A percentile compares a stretch with the other conserved stretches of the same genome.
Evolutionary conservation across 2,888 invertebrate species (phyloP).

Genomic region (Melinaea marsaeus): DNA sequence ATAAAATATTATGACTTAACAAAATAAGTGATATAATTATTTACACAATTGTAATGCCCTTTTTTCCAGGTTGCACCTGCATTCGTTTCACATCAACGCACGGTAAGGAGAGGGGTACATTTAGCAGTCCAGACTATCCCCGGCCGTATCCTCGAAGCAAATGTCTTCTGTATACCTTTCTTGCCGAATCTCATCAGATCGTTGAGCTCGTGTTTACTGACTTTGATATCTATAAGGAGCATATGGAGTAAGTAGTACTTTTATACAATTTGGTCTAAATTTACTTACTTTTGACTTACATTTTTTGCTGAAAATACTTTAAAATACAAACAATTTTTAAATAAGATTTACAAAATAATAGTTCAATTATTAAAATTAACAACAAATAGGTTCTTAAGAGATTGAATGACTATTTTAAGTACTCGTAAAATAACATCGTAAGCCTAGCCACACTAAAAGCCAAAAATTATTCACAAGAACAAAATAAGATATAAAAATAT

Average conservation of each 20-base stretch:
- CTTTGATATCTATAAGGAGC: constrained; percentile 84
- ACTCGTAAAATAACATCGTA: too few relatives aligned
- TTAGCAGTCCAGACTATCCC: constrained; percentile 91
- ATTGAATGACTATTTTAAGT: too few relatives aligned
- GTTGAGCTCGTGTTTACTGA: constrained; percentile 89
- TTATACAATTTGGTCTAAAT: background rate
- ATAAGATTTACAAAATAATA: too few relatives aligned
- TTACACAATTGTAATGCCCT: background rate
- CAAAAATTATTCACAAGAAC: background rate
- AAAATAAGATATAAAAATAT: constrained; percentile 25
- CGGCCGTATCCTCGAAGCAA: constrained; percentile 84
- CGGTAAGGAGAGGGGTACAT: constrained; percentile 86
- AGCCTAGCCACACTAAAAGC: too few relatives aligned
- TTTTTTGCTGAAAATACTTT: background rate
- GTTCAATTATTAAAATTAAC: too few relatives aligned
- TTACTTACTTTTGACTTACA: background rate
- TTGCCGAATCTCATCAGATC: constrained; percentile 87
- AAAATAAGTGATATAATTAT: background rate
- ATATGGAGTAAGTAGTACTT: constrained; percentile 80
- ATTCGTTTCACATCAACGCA: constrained; percentile 88
- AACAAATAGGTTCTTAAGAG: too few relatives aligned
- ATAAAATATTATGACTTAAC: background rate
- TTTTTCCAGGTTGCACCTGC: constrained; percentile 86
- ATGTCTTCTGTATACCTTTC: constrained; percentile 91
- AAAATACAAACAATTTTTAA: too few relatives aligned